Evolutionary conservation across 2,113 vertebrate genomes (phyloP).

Genomic region (Bambusicola thoracicus): DNA sequence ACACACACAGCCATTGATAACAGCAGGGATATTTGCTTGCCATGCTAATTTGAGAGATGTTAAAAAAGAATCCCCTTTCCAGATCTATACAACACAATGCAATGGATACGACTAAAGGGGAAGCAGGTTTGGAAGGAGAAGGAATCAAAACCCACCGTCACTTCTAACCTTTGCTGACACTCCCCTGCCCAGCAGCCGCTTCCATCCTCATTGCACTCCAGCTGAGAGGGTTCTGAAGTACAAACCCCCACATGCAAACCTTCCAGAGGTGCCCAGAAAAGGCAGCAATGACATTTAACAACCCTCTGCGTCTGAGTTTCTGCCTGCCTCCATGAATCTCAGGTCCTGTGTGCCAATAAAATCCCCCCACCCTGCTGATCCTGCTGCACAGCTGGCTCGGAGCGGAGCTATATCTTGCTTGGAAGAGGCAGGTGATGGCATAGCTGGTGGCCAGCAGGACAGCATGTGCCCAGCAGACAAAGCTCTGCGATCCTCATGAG

Average conservation of each 20-base stretch:
- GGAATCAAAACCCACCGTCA: slow-evolving; percentile 2
- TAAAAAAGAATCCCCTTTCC: neutral
- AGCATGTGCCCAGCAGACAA: neutral
- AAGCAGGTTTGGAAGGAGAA: neutral
- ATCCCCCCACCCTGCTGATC: no score
- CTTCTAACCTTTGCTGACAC: neutral
- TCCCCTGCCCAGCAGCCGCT: neutral
- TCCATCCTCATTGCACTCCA: neutral
- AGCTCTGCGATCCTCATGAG: neutral
- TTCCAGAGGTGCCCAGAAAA: neutral
- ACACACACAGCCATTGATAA: neutral
- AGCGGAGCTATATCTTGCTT: rapidly evolving
- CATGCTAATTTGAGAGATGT: neutral
- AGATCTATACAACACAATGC: neutral
- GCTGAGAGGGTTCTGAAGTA: neutral
- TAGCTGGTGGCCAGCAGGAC: neutral
- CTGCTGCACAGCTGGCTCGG: neutral
- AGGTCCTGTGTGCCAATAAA: neutral
- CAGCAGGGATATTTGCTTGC: neutral
- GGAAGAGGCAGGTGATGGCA: neutral
- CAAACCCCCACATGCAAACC: neutral
- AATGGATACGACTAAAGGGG: slow-evolving; percentile 33
- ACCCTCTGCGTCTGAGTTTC: neutral
- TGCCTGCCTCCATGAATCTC: neutral
- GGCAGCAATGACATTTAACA: neutral